Evolutionary conservation across 2,888 invertebrate species (phyloP).

Genomic region (Pterostichus madidus): DNA sequence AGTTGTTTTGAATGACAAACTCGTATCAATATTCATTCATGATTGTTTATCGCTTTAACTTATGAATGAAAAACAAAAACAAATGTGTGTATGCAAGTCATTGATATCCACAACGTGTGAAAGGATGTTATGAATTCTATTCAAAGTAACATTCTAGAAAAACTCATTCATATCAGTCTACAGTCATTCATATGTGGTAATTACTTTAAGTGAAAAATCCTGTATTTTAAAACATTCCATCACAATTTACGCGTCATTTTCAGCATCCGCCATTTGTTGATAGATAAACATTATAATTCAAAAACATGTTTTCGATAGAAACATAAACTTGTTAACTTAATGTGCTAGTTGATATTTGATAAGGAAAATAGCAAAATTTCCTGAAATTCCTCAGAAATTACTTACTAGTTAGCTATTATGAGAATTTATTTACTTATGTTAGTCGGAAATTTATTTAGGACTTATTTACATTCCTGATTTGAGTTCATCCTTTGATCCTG

Average conservation of each 20-base stretch:
- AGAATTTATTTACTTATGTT: conserved; percentile 2
- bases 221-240: background rate
- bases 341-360: too few relatives aligned
- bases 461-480: conserved; percentile 10
- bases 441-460: conserved; percentile 20
- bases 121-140: conserved; percentile 21
- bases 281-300: too few relatives aligned
- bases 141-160: background rate
- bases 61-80: background rate
- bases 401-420: background rate
- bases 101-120: conserved; percentile 6
- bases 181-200: background rate
- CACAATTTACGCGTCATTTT: too few relatives aligned
- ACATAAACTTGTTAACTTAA: too few relatives aligned
- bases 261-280: too few relatives aligned
- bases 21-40: background rate
- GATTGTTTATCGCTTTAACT: too few relatives aligned
- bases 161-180: background rate
- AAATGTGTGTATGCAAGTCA: background rate
- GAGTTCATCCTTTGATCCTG: background rate
- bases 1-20: background rate
- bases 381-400: too few relatives aligned
- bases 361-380: too few relatives aligned
- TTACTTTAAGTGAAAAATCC: conserved; percentile 1
- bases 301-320: too few relatives aligned